A percentile compares a stretch with the other conserved stretches of the same genome.
These are phyloP conservation scores for Micrasema longulum DNA, from an alignment of 1,140 invertebrate genomes.

Conservation along the genomic window DNA sequence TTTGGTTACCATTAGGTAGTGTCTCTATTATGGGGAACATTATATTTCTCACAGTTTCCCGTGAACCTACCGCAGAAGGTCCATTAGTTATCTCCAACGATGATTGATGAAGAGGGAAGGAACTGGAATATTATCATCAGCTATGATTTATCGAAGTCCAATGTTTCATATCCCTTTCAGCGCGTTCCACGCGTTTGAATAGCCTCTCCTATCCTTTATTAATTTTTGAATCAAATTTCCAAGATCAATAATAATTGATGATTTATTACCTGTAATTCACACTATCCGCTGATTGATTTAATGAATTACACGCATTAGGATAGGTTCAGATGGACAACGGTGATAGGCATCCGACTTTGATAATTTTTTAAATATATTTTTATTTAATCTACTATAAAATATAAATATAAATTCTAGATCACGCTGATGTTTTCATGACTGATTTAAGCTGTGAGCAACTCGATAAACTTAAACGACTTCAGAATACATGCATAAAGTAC, in stretches of 20 bases:
- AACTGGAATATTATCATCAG: slow-evolving; percentile 36
- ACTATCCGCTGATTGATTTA: slow-evolving; percentile 14
- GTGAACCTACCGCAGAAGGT: slow-evolving; percentile 31
- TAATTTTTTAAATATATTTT: too few relatives aligned
- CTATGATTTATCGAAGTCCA: slow-evolving; percentile 19
- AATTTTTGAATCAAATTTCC: slow-evolving; percentile 18
- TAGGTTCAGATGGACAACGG: too few relatives aligned
- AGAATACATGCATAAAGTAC: too few relatives aligned
- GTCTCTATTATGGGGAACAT: slow-evolving; percentile 12
- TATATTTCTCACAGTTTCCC: slow-evolving; percentile 27
- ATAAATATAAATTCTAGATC: too few relatives aligned
- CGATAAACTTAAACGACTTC: too few relatives aligned
- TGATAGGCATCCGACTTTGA: too few relatives aligned
- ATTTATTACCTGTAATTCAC: slow-evolving; percentile 28
- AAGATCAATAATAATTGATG: slow-evolving; percentile 22
- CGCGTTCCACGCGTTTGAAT: background rate
- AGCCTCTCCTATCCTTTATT: slow-evolving; percentile 10
- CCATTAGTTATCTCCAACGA: slow-evolving; percentile 48
- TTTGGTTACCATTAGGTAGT: too few relatives aligned
- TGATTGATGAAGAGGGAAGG: slow-evolving; percentile 45
- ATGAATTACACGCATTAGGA: slow-evolving; percentile 11
- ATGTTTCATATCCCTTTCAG: background rate
- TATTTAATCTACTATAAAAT: too few relatives aligned
- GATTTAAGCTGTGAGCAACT: too few relatives aligned
- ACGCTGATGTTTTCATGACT: too few relatives aligned